Percentiles rank a stretch among this genome's conserved stretches.
These are phyloP conservation scores for Eulimnadia texana DNA, from an alignment of 1,140 invertebrate genomes.

Conservation along the genomic window DNA sequence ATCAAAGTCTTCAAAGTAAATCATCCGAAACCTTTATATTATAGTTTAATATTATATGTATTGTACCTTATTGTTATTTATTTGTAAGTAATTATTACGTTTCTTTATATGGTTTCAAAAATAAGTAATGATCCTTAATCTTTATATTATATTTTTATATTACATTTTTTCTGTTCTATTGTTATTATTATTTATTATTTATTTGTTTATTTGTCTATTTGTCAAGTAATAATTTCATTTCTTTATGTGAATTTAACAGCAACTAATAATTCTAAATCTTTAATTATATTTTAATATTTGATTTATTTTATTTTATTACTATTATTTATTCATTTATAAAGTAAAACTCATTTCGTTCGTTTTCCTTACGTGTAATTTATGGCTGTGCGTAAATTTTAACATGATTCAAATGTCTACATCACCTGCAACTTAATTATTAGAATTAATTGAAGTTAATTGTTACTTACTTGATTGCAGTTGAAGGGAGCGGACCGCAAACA, in stretches of 20 bases:
- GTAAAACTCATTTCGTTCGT: no score
- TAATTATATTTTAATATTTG: no score
- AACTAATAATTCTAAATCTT: no score
- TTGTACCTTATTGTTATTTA: background rate
- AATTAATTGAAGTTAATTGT: background rate
- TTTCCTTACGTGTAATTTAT: no score
- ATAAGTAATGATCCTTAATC: background rate
- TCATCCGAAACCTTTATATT: constrained; percentile 6
- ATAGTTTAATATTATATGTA: background rate
- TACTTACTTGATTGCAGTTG: constrained; percentile 46
- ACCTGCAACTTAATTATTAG: background rate
- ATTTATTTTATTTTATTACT: no score
- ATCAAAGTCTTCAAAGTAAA: constrained; percentile 67
- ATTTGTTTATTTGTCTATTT: no score
- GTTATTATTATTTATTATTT: no score
- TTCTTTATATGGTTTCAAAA: background rate
- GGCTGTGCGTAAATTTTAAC: no score
- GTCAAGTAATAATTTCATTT: no score
- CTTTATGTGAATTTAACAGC: no score
- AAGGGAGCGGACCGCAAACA: constrained; percentile 95
- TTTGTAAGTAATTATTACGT: background rate
- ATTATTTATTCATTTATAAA: no score
- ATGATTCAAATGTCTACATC: background rate
- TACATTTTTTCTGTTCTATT: constrained; percentile 6
- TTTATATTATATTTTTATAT: constrained; percentile 5